Evolutionary conservation across 2,797 vertebrate genomes (phyloP).

Genomic region (Lithobates sylvaticus): DNA sequence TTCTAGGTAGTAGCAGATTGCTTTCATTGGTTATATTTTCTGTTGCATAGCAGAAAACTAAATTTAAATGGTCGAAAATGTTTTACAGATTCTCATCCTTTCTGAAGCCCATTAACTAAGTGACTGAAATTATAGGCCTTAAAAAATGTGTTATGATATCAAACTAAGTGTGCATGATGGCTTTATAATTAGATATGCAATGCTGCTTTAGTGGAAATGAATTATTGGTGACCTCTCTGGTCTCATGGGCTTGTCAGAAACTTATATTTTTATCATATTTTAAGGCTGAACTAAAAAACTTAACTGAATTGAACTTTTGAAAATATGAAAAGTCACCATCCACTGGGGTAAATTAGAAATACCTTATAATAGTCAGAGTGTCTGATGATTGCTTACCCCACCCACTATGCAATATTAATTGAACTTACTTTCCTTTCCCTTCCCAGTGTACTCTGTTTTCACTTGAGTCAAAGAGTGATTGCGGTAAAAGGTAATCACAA

Average conservation of each 20-base stretch:
- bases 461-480: too few relatives aligned
- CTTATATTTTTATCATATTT: not conserved
- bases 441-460: too few relatives aligned
- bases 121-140: constrained; percentile 39
- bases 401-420: not conserved
- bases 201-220: constrained; percentile 15
- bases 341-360: not conserved
- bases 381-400: not conserved
- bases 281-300: not conserved
- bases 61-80: not conserved
- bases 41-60: not conserved
- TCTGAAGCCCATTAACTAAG: constrained; percentile 20
- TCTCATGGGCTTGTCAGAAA: not conserved
- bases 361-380: not conserved
- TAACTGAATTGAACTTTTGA: not conserved
- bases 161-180: constrained; percentile 30
- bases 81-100: not conserved
- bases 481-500: too few relatives aligned
- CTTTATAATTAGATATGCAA: constrained; percentile 34
- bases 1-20: not conserved
- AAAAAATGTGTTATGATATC: constrained; percentile 22
- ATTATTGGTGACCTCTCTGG: constrained; percentile 10
- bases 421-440: too few relatives aligned
- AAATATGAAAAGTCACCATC: not conserved
- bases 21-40: not conserved